Evolutionary conservation across 1,140 invertebrate species (phyloP), one percentile per base, ranked within the genome.

Genomic region (Microvelia longipes): DNA sequence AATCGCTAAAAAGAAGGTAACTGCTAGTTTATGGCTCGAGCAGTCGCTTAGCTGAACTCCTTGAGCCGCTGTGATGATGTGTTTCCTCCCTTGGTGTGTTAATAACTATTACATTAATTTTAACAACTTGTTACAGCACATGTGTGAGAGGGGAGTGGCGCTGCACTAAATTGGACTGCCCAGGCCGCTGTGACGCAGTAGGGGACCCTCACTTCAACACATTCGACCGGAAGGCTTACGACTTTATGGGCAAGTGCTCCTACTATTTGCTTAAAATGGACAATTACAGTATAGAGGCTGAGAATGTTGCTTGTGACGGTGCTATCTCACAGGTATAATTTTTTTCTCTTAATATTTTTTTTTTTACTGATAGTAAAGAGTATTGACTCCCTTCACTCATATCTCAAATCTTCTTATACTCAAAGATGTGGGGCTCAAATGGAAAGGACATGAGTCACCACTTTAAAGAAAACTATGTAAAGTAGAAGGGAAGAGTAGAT

Each of bases 121-220:
- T n/a, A n/a, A n/a, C n/a, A n/a, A n/a, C n/a, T n/a, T n/a, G n/a
- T 73, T 74, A 2, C 75, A 87, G 88, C 74, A 87, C 84, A 0
- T 93, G 91, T 75, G 71, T 82, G 26, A 78, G 81, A 24, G 90
- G 91, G 0, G 84, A 86, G 73, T 96, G 92, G 92, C 77, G 81
- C 1, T 96, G 93, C 75, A 91, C 91, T 0, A 83, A 87, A 64
- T 78, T 84, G 11, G 83, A 84, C 61, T 93, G 91, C 77, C 85
- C 85, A 0, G 85, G 87, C 0, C 83, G 90, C 26, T 93, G 93
- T 78, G 84, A 88, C 0, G 87, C 89, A 0, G 83, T 92, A 25
- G 93, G 93, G 0, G 92, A 94, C 81, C 92, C 93, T 1, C 93
- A 96, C 80, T 96, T 94, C 78, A 85, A 85, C 27, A 96, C 92